Evolutionary conservation across 1,140 invertebrate species (phyloP).

Genomic region (Danaus melanippus): DNA sequence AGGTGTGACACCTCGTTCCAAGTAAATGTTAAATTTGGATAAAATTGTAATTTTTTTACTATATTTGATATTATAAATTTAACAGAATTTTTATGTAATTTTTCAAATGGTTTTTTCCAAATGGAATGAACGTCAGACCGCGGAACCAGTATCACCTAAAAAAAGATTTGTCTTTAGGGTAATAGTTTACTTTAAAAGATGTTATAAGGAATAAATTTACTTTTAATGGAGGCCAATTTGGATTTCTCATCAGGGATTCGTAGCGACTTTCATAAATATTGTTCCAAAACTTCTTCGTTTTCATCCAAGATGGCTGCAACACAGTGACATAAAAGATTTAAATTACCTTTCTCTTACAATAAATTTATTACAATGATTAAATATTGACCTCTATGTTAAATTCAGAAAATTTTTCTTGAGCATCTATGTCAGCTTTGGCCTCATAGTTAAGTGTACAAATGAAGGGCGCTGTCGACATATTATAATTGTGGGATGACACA

Average conservation of each 20-base stretch:
- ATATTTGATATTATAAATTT: constrained; percentile 74
- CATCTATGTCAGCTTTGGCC: constrained; percentile 40
- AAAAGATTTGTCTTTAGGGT: constrained; percentile 11
- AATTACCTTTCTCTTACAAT: no score
- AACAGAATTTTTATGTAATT: constrained; percentile 39
- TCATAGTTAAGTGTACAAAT: constrained; percentile 30
- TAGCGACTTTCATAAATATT: constrained; percentile 51
- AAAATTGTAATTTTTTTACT: constrained; percentile 84
- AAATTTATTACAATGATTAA: neutral
- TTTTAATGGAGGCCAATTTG: constrained; percentile 52
- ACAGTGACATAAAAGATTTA: neutral
- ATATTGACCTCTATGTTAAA: constrained; percentile 50
- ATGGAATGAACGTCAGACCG: constrained; percentile 41
- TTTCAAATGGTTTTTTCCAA: constrained; percentile 48
- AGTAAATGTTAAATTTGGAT: constrained; percentile 89
- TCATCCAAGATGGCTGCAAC: constrained; percentile 46
- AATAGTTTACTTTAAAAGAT: neutral
- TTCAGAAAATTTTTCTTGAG: constrained; percentile 36
- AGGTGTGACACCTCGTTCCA: constrained; percentile 95
- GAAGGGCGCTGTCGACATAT: constrained; percentile 17
- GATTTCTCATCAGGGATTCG: constrained; percentile 51
- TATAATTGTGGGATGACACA: neutral
- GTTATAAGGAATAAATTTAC: constrained; percentile 22
- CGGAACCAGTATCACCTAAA: constrained; percentile 50
- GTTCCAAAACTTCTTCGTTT: constrained; percentile 46